Evolutionary conservation across 2,888 invertebrate genomes (phyloP).

Genomic region (Drosophila pseudotakahashii): DNA sequence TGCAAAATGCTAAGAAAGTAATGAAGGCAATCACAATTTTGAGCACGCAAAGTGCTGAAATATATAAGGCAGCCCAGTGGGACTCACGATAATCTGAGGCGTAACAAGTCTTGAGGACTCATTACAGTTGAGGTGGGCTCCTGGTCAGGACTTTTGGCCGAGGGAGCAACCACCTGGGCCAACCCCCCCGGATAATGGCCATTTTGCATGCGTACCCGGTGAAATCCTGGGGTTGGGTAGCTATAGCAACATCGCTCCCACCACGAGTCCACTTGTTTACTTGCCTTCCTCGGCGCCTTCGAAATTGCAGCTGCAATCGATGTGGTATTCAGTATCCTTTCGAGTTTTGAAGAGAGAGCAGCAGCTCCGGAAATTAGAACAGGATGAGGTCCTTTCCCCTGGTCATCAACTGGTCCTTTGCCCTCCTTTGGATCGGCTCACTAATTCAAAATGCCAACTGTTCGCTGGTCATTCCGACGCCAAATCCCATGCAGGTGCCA

Average conservation of each 20-base stretch:
- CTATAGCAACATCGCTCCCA: constrained; percentile 77
- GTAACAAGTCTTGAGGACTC: constrained; percentile 64
- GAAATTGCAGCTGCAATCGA: constrained; percentile 57
- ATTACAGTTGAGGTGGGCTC: constrained; percentile 17
- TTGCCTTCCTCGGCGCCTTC: constrained; percentile 45
- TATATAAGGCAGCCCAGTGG: constrained; percentile 22
- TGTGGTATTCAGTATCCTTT: constrained; percentile 57
- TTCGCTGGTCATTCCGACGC: constrained; percentile 11
- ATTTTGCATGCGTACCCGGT: constrained; percentile 55
- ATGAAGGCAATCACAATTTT: constrained; percentile 66
- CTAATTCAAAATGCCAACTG: constrained; percentile 41
- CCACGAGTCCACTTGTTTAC: constrained; percentile 64
- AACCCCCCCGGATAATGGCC: constrained; percentile 35
- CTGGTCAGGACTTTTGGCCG: constrained; percentile 2
- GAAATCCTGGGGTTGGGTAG: constrained; percentile 68
- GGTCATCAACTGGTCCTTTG: constrained; percentile 46
- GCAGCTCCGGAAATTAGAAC: not conserved
- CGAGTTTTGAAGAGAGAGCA: constrained; percentile 36
- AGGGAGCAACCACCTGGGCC: constrained; percentile 27
- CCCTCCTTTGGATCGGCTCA: constrained; percentile 41
- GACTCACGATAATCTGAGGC: constrained; percentile 43
- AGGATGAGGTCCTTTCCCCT: constrained; percentile 54
- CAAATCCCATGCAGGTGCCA: constrained; percentile 34
- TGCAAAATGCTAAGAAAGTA: constrained; percentile 45
- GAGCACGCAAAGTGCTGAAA: constrained; percentile 55